Evolutionary conservation across 2,113 vertebrate species (phyloP), one percentile per base, ranked within the genome.

Genomic region (Sialia sialis): DNA sequence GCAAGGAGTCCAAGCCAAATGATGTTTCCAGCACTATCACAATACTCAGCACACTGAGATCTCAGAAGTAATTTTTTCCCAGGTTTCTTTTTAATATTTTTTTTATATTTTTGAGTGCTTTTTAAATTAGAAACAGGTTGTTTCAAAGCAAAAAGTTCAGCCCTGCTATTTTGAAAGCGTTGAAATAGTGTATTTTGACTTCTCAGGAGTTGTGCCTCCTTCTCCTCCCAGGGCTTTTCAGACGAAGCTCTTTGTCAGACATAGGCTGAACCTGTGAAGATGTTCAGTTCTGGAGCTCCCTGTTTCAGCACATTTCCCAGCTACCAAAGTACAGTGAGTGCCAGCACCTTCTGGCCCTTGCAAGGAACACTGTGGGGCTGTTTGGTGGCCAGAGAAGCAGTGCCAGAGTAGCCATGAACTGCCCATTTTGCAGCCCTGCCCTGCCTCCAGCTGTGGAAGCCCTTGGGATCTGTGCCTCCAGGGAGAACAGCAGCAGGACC

Each of bases 301-400:
- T 7, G 29, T 80, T 58, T 51, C 59, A 41, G 76, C 63, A 32
- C n/a, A 29, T 79, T 70, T 75, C 77, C 48, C 36, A 49, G 63
- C 56, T 75, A 44, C 68, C 0, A 0, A 44, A 30, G 59, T 1
- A 4, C 27, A n/a, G 36, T 0, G 21, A 4, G 2, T 48, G 68
- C 39, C 5, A 9, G 59, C 13, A 58, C 19, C 41, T 78, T 55
- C 30, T 75, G 1, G 1, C 11, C 43, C 69, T 73, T 20, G n/a
- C n/a, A 39, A 44, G 44, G 27, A 52, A 11, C 0, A 1, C 3
- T 6, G 41, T 18, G 43, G 22, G n/a, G 23, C 46, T 46, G 48
- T 6, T 2, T 22, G 49, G 11, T 38, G 68, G 83, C 43, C 34
- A 32, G 20, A 41, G 9, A 36, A 76, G 51, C 32, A 12, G 26